Conservation (phyloP, 2,888 invertebrate species). For the Calameuta filiformis region DNA sequence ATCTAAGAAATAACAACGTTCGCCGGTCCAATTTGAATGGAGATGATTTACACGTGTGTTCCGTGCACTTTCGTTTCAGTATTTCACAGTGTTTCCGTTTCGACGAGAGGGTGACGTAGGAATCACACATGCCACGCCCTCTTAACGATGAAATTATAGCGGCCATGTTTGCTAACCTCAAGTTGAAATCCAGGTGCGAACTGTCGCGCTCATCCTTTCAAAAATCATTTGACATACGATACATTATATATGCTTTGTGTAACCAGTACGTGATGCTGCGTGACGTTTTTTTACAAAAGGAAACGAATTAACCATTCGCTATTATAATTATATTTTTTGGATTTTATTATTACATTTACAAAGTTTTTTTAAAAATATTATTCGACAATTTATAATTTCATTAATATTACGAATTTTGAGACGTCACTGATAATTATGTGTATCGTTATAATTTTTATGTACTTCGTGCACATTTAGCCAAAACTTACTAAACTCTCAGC, state of each 20-base stretch:
- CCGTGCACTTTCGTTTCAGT: not conserved
- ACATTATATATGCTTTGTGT: not conserved
- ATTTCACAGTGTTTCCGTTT: constrained; percentile 8
- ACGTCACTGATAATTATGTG: not conserved
- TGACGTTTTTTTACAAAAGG: not conserved
- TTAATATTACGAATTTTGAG: not conserved
- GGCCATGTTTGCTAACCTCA: constrained; percentile 42
- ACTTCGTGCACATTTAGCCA: not conserved
- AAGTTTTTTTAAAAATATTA: not conserved
- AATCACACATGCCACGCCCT: constrained; percentile 44
- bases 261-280: not conserved
- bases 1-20: not conserved
- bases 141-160: constrained; percentile 46
- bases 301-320: not conserved
- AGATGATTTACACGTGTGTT: not conserved
- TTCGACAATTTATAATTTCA: not conserved
- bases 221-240: not conserved
- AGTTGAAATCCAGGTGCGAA: constrained; percentile 40
- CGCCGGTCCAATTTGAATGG: not conserved
- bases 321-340: not conserved
- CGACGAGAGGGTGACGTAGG: constrained; percentile 6
- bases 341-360: not conserved
- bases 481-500: not conserved
- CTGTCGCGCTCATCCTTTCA: constrained; percentile 14
- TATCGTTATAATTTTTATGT: not conserved